Evolutionary conservation across 2,888 invertebrate species (phyloP).

Genomic region (Drosophila planitibia): DNA sequence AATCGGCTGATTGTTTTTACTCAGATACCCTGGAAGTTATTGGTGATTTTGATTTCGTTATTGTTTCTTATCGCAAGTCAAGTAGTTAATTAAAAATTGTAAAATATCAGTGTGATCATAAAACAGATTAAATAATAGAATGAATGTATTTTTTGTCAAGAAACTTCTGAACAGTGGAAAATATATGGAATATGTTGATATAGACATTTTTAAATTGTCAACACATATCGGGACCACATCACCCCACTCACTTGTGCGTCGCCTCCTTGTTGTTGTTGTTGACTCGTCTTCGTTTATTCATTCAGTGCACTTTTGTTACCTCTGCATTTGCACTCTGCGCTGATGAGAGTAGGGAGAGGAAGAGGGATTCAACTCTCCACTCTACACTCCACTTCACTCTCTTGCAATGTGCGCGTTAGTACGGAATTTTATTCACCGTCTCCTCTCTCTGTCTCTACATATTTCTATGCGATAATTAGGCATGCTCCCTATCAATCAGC

Average conservation of each 20-base stretch:
- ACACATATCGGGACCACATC: conserved; percentile 10
- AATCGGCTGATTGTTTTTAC: neutral
- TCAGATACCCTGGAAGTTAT: neutral
- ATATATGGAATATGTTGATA: neutral
- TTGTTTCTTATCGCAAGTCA: neutral
- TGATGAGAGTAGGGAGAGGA: neutral
- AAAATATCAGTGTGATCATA: neutral
- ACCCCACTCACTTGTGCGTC: conserved; percentile 3
- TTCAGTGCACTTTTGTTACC: conserved; percentile 35
- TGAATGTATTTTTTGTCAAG: neutral
- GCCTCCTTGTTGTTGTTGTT: conserved; percentile 24
- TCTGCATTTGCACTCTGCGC: conserved; percentile 8
- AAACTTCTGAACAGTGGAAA: neutral
- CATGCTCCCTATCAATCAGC: conserved; percentile 49
- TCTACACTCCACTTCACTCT: conserved; percentile 10
- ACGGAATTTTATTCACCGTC: conserved; percentile 30
- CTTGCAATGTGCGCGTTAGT: conserved; percentile 21
- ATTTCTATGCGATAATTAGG: conserved; percentile 37
- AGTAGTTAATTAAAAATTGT: neutral
- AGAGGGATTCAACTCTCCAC: neutral
- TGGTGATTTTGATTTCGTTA: neutral
- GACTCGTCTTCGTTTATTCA: conserved; percentile 33
- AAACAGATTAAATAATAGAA: neutral
- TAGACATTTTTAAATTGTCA: neutral
- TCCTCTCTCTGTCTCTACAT: neutral